phyloP scores from a whole-genome alignment of 2,113 vertebrate species.

The Sylvia atricapilla region DNA sequence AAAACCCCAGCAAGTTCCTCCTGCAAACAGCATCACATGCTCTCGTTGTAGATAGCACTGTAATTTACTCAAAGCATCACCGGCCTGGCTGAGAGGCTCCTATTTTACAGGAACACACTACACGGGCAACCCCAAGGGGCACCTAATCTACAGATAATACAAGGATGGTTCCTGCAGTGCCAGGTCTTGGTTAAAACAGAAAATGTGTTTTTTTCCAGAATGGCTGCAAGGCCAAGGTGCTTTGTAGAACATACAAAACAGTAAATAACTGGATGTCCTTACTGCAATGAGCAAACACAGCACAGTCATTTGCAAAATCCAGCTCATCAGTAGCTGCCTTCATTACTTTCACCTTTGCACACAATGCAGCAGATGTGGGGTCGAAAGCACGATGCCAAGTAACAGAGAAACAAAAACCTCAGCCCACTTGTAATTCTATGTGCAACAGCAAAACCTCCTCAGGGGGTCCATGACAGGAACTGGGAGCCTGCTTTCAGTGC shows the following conservation, averaged over 20 bases:
- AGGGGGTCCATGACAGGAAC: not conserved
- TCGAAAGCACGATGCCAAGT: accelerated
- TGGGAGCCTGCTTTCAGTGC: not conserved
- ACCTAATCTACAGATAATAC: not conserved
- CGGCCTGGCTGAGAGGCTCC: not conserved
- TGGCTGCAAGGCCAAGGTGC: not conserved
- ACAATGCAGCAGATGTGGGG: not conserved
- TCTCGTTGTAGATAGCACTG: not conserved
- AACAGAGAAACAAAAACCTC: not conserved
- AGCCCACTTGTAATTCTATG: not conserved
- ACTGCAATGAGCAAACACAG: not conserved
- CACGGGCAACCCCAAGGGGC: not conserved
- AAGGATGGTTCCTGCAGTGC: not conserved
- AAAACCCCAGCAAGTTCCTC: not conserved
- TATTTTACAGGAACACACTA: not conserved
- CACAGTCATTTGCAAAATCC: not conserved
- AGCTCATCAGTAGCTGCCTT: not conserved
- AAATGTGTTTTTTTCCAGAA: not conserved
- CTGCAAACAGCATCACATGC: not conserved
- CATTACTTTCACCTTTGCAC: not conserved
- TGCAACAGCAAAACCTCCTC: not conserved
- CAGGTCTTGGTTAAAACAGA: not conserved
- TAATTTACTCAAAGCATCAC: conserved; percentile 3
- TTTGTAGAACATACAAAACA: not conserved
- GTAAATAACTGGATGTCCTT: not conserved